Evolutionary conservation across 2,888 invertebrate genomes (phyloP), one percentile per base, ranked within the genome.

Genomic region (Heliconius aoede): DNA sequence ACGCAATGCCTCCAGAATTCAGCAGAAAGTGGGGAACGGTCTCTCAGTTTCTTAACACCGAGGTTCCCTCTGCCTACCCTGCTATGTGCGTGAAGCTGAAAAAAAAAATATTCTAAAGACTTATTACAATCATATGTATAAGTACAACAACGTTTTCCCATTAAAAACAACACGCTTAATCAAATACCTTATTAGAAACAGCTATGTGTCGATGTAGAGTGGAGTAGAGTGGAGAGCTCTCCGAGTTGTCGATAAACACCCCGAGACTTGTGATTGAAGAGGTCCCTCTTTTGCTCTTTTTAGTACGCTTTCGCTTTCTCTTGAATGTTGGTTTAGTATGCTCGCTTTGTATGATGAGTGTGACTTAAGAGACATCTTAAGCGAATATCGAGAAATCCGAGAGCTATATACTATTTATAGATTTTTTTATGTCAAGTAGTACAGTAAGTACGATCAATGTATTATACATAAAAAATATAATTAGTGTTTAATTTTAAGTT

Each of bases 281-380:
- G 79, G 40, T 73, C 77, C n/a, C n/a, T n/a, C n/a, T n/a, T 69
- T 60, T 79, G 71, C 71, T 67, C 73, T 79, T 72, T 79, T 77
- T 26, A 69, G 72, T 71, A 36, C 68, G 71, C 68, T 76, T 76
- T 67, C 67, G 65, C 60, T 58, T 62, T 64, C 30, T 32, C 55
- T 72, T 72, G 26, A 72, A 61, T 72, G 40, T 60, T 61, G 32
- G 36, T 18, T 72, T 60, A 60, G 72, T 58, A 61, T 40, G 60
- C 60, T 60, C 26, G 60, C 36, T 72, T 26, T 60, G 58, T 61
- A 61, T 72, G 51, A n/a, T 30, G 30, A 55, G 30, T 69, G 28
- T 32, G 69, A 69, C 55, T 30, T 30, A 32, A 51, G 30, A 30
- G 30, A n/a, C 51, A 51, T 28, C 21, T 69, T 30, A 55, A n/a